phyloP scores from a whole-genome alignment of 2,113 vertebrate species.

The Salvator merianae region DNA sequence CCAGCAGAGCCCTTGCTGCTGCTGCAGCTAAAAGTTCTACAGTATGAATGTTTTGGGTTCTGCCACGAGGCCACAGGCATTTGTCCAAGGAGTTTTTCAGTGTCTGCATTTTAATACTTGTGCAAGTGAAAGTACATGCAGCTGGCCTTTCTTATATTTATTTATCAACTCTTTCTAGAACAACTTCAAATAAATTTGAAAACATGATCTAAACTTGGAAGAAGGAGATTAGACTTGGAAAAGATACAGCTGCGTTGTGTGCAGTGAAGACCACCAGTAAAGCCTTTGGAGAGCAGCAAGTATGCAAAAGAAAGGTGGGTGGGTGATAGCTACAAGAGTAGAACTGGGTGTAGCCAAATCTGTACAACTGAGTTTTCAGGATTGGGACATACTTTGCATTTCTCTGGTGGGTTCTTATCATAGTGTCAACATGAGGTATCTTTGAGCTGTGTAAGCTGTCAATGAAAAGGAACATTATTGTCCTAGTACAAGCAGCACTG shows the following conservation, averaged over 20 bases:
- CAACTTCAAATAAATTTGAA: constrained; percentile 30
- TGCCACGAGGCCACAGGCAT: no score
- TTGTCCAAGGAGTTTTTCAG: not conserved
- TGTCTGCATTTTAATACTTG: not conserved
- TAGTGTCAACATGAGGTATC: not conserved
- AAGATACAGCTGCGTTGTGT: constrained; percentile 55
- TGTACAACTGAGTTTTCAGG: constrained; percentile 20
- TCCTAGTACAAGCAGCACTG: not conserved
- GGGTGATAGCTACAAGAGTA: constrained; percentile 10
- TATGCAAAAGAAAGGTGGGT: constrained; percentile 19
- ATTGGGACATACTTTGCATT: not conserved
- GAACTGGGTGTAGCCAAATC: constrained; percentile 15
- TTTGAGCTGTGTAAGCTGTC: not conserved
- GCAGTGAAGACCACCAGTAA: constrained; percentile 40
- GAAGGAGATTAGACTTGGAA: not conserved
- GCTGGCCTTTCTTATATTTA: not conserved
- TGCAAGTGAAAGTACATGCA: not conserved
- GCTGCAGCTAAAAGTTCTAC: no score
- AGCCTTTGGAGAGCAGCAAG: not conserved
- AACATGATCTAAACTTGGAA: constrained; percentile 36
- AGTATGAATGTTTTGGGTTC: no score
- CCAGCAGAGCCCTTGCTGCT: no score
- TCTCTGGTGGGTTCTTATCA: not conserved
- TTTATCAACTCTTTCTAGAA: constrained; percentile 7
- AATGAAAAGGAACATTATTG: not conserved